Conservation (phyloP, 2,113 vertebrate species). For the Uropsilus gracilis region DNA sequence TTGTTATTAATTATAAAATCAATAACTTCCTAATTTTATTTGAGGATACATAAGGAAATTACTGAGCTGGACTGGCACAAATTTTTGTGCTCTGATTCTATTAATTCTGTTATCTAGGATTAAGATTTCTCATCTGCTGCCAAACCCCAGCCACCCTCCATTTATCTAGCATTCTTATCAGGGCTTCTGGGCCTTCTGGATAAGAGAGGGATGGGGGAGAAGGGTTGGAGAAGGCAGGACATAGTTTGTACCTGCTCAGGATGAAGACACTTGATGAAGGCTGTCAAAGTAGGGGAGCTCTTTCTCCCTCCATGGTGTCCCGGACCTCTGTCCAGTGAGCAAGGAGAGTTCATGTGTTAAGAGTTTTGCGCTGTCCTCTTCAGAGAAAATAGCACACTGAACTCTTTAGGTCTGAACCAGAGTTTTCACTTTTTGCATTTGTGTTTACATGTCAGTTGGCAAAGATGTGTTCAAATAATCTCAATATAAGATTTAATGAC, state of each 20-base stretch:
- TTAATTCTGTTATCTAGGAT: not conserved
- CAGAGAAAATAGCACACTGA: not conserved
- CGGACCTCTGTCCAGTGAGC: not conserved
- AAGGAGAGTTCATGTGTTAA: accelerated
- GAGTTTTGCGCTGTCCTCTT: not conserved
- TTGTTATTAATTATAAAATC: conserved; percentile 37
- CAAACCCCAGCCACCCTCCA: not conserved
- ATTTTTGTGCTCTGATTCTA: not conserved
- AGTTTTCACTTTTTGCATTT: not conserved
- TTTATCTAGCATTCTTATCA: not conserved
- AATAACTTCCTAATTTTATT: not conserved
- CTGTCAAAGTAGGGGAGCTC: not conserved
- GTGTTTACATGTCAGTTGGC: not conserved
- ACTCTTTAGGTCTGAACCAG: not conserved
- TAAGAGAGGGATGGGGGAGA: not conserved
- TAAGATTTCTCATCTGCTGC: not conserved
- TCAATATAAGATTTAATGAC: not conserved
- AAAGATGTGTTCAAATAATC: not conserved
- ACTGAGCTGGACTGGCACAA: not conserved
- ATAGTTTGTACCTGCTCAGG: not conserved
- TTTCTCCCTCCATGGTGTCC: too few species aligned
- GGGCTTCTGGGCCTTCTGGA: not conserved
- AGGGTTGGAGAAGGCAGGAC: not conserved
- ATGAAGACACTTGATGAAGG: not conserved
- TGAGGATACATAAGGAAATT: not conserved